Conservation (phyloP, 2,113 vertebrate species). For the Micronisus gabar region DNA sequence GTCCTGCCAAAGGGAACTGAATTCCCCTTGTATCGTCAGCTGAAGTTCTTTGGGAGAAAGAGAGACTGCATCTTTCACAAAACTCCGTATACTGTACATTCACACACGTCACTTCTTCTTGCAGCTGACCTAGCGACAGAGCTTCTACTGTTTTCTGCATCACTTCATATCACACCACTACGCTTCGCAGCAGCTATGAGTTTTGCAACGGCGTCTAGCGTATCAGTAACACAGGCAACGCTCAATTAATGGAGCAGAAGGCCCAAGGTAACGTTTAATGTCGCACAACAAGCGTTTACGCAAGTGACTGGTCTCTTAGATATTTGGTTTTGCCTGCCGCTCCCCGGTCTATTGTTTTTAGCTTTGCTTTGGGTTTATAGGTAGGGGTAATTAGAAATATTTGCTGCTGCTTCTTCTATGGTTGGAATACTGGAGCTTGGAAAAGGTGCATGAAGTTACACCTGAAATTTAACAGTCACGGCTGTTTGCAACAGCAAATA, state of each 20-base stretch:
- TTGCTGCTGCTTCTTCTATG: not conserved
- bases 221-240: not conserved
- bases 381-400: not conserved
- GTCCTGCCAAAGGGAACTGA: constrained; percentile 74
- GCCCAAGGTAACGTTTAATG: constrained; percentile 43
- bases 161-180: constrained; percentile 56
- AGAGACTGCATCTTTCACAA: constrained; percentile 74
- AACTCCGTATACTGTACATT: constrained; percentile 70
- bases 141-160: constrained; percentile 67
- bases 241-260: constrained; percentile 26
- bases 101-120: constrained; percentile 64
- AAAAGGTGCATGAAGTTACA: not conserved
- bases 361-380: not conserved
- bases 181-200: constrained; percentile 1
- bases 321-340: not conserved
- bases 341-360: not conserved
- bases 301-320: not conserved
- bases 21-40: constrained; percentile 73
- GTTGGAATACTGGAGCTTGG: not conserved
- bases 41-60: constrained; percentile 66
- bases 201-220: not conserved
- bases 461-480: not conserved
- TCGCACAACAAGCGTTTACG: not conserved
- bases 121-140: constrained; percentile 77
- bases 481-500: not conserved